phyloP scores from a whole-genome alignment of 2,797 vertebrate species.

The Serranus cabrilla region DNA sequence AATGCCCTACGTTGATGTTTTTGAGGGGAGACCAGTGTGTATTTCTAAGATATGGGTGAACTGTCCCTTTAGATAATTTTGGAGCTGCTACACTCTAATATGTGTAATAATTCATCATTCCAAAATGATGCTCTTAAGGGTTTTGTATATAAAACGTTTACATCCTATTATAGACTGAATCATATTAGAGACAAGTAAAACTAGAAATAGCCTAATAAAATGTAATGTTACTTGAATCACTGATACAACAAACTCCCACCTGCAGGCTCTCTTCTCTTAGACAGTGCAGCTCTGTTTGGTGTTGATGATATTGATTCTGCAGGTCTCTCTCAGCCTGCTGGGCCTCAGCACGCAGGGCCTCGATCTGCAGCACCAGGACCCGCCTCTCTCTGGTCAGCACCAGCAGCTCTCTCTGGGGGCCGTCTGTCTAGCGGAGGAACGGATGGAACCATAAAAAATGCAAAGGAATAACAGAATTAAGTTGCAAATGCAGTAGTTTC shows the following conservation, averaged over 20 bases:
- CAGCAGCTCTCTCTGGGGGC: constrained; percentile 73
- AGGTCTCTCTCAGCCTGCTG: constrained; percentile 83
- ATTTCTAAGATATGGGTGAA: too few species aligned
- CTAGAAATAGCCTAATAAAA: background rate
- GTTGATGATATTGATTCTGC: constrained; percentile 76
- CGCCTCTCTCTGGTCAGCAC: constrained; percentile 82
- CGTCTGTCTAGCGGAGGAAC: constrained; percentile 66
- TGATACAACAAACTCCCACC: constrained; percentile 69
- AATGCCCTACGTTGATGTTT: too few species aligned
- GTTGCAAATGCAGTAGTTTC: constrained; percentile 55
- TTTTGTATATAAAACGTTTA: too few species aligned
- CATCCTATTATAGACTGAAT: too few species aligned
- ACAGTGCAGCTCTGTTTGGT: constrained; percentile 80
- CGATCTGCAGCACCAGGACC: constrained; percentile 85
- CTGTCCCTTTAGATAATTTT: too few species aligned
- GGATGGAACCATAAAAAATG: constrained; percentile 29
- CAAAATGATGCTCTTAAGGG: background rate
- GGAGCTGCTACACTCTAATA: too few species aligned
- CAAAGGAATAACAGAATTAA: constrained; percentile 49
- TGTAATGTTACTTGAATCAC: background rate
- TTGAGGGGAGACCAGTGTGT: too few species aligned
- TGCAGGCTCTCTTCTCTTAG: constrained; percentile 86
- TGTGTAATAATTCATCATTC: too few species aligned
- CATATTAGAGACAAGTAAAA: background rate
- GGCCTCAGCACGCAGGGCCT: constrained; percentile 85